Base-by-base conservation (phyloP, 2,888 invertebrate species). In the Muscina levida region DNA sequence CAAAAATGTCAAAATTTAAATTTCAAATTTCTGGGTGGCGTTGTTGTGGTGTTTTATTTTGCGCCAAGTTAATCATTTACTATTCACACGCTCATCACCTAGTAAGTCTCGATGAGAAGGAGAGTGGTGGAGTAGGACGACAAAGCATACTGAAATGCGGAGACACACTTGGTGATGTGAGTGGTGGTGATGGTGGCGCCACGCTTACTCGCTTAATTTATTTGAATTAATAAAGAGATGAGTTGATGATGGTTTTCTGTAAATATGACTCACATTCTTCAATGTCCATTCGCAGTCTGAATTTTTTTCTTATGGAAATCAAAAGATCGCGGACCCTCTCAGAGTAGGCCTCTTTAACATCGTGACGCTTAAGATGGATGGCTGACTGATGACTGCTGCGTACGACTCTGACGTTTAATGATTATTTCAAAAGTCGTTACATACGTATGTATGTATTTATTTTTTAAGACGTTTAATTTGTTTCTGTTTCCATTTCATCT, bases 141-240 rank as follows among this genome's bases (percentile, higher is more conserved):
- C 1, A 10, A 24, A 4, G 53, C 4, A 53, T 22, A 13, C 13
- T 53, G 53, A 31, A 31, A 22, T 53, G 53, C 15, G 59, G 22
- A 42, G 62, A 19, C 42, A 15, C 31, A 42, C 22, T 24, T 17
- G 22, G 13, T 26, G 26, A 13, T 72, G 65, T 11, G 46, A 31
- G 19, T 51, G 51, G 3, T 5, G 51, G 22, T 72, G 65, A 15
- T 59, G 46, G 19, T 73, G 73, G 73, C 73, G 73, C 73, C 73
- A 74, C 66, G 57, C 73, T 67, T 74, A 74, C 73, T 74, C 73
- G 73, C 57, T 74, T 37, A 39, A 74, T 74, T 67, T 67, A 37
- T 48, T 46, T 22, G 26, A 48, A 42, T 24, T 39, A 62, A 42
- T 22, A 19, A 62, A 42, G 62, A 62, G 42, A 37, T 57, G 67